Conservation (phyloP, 2,888 invertebrate genomes). For the Cephalotes varians region DNA sequence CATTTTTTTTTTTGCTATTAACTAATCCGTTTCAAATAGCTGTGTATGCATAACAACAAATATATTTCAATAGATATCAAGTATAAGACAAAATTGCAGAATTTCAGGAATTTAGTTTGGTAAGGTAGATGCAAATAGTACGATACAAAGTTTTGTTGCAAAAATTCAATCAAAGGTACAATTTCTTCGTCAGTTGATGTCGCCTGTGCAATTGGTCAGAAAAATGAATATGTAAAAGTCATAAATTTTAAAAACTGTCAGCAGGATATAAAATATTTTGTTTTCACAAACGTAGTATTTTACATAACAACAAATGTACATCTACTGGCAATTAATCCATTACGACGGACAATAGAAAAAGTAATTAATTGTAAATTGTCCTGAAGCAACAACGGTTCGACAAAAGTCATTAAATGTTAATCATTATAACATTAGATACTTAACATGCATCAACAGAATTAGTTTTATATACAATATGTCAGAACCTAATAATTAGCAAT, state of each 20-base stretch:
- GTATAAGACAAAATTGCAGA: not conserved
- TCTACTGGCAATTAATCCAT: not conserved
- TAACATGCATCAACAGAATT: not conserved
- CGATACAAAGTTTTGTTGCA: not conserved
- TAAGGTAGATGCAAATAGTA: not conserved
- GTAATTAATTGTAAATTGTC: not conserved
- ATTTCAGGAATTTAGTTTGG: not conserved
- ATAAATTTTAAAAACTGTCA: not conserved
- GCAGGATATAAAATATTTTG: not conserved
- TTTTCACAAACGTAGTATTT: not conserved
- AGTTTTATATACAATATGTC: not conserved
- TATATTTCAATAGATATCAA: not conserved
- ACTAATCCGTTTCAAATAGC: not conserved
- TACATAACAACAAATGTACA: not conserved
- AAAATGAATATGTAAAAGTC: constrained; percentile 5
- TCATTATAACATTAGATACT: not conserved
- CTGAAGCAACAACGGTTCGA: too few relatives aligned
- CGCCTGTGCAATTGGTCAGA: not conserved
- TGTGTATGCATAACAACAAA: not conserved
- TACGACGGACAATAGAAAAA: not conserved
- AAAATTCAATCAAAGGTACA: not conserved
- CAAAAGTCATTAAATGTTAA: not conserved
- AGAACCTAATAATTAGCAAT: not conserved
- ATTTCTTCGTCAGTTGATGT: constrained; percentile 5
- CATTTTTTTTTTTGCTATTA: not conserved